Conservation (phyloP, 1,140 invertebrate species). For the Sinonovacula constricta region DNA sequence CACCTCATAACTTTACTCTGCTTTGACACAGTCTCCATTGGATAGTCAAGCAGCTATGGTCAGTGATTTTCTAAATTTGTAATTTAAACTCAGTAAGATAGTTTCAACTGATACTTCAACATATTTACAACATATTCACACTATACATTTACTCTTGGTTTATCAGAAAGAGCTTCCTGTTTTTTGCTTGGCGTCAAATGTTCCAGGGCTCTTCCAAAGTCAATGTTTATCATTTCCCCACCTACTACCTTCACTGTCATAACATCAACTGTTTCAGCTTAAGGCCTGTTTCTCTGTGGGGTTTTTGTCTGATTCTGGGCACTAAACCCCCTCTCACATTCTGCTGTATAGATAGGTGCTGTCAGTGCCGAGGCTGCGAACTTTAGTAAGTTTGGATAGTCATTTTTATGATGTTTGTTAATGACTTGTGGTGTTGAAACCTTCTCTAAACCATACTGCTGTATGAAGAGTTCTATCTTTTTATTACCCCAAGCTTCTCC, state of each 20-base stretch:
- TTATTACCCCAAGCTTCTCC: background rate
- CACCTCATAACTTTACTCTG: too few species aligned
- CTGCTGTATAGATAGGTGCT: background rate
- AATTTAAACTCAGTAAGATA: background rate
- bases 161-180: background rate
- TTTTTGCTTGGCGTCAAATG: background rate
- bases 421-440: background rate
- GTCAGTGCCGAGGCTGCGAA: background rate
- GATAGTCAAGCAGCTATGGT: background rate
- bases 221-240: background rate
- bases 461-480: background rate
- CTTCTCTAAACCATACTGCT: background rate
- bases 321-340: slow-evolving; percentile 18
- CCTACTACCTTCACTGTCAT: background rate
- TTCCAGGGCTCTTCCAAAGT: background rate
- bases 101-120: background rate
- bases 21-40: too few species aligned
- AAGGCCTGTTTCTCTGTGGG: slow-evolving; percentile 2
- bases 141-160: background rate
- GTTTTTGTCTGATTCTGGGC: slow-evolving; percentile 1
- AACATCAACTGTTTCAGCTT: slow-evolving; percentile 3
- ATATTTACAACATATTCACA: background rate
- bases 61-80: background rate
- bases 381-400: background rate
- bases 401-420: background rate